Base-by-base conservation (phyloP, 2,113 vertebrate genomes). In the Sinocyclocheilus rhinocerous region DNA sequence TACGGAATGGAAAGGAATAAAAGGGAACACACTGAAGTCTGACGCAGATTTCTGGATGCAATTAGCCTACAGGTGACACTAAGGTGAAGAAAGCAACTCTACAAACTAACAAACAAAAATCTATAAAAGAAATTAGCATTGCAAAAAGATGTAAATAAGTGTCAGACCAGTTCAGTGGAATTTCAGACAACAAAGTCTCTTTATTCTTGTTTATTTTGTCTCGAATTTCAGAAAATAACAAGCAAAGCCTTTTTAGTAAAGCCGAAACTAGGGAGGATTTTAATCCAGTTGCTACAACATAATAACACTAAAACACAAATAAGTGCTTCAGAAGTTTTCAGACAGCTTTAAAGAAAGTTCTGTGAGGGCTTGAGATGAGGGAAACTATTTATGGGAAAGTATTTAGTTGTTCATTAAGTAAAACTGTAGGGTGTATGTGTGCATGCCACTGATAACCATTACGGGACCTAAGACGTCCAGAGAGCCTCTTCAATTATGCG, bases 351-450 rank as follows among this genome's bases (percentile, higher is more conserved):
- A 57, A n/a, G 20, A 57, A 59, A 13, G n/a, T 39, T 72, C n/a
- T 36, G 11, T 6, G 13, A 29, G 12, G 13, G 10, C 11, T 63
- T 50, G 22, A 61, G 72, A 26, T 52, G 26, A 26, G 73, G 8
- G 36, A 10, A 33, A 48, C 7, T 61, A 83, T 55, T 84, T 76
- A 61, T 45, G 29, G n/a, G 12, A 20, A 59, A n/a, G 57, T 59
- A 59, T 59, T 61, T 61, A 24, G 11, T 15, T 36, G 36, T 26
- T n/a, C 1, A 20, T 72, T 18, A n/a, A 48, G 72, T 76, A 76
- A 76, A 76, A 48, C 72, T 76, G 72, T 76, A 15, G 26, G 48
- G 13, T 77, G n/a, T 76, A 76, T 50, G 75, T 33, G 75, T 77
- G 67, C 8, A 4, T 63, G 50, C 36, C 50, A 42, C 72, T 18